A percentile compares a stretch with the other conserved stretches of the same genome.
phyloP scores from a whole-genome alignment of 2,797 vertebrate species.

The Siniperca obscura region DNA sequence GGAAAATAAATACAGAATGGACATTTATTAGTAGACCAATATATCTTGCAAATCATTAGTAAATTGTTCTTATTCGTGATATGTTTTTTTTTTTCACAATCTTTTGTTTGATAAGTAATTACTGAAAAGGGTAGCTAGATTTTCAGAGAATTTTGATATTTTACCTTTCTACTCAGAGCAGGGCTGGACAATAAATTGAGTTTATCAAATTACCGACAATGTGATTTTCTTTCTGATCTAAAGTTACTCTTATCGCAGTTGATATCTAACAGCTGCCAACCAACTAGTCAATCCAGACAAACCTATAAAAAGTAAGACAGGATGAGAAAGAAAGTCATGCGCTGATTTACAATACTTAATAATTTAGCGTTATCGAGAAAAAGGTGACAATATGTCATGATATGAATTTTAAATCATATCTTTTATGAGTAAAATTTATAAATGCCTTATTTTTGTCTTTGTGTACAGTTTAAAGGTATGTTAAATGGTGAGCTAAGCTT shows the following conservation, averaged over 20 bases:
- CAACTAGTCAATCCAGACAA: not conserved
- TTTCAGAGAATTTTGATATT: not conserved
- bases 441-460: too few relatives aligned
- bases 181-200: not conserved
- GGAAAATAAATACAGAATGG: conserved; percentile 18
- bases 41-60: conserved; percentile 10
- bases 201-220: not conserved
- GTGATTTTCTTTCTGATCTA: not conserved
- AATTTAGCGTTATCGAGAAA: too few relatives aligned
- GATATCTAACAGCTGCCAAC: not conserved
- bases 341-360: too few relatives aligned
- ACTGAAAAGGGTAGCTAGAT: not conserved
- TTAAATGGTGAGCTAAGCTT: not conserved
- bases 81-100: not conserved
- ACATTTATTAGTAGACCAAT: conserved; percentile 40
- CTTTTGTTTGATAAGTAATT: not conserved
- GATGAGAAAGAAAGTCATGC: too few relatives aligned
- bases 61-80: not conserved
- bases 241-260: not conserved
- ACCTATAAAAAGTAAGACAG: too few relatives aligned
- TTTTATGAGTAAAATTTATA: too few relatives aligned
- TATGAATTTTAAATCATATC: too few relatives aligned
- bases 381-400: too few relatives aligned
- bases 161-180: not conserved
- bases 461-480: too few relatives aligned